Conservation (phyloP, 2,113 vertebrate genomes). For the Hippocampus barbouri region DNA sequence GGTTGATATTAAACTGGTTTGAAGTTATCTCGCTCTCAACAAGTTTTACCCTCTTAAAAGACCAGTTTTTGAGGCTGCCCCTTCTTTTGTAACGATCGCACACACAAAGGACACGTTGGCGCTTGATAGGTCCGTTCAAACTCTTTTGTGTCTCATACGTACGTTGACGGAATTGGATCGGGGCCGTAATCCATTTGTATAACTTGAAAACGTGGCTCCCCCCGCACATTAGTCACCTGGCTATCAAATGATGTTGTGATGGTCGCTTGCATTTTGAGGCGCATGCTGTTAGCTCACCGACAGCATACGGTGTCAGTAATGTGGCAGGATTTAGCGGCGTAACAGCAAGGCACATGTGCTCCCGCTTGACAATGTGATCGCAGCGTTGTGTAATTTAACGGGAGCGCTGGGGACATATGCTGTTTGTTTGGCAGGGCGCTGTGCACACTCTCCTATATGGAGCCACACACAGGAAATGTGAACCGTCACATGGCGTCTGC, state of each 20-base stretch:
- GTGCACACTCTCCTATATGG: conserved; percentile 11
- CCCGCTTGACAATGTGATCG: conserved; percentile 22
- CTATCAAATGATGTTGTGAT: conserved; percentile 7
- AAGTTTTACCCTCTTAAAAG: too few relatives aligned
- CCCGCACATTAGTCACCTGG: conserved; percentile 1
- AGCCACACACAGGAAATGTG: conserved; percentile 29
- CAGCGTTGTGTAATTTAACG: conserved; percentile 52
- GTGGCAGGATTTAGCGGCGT: neutral
- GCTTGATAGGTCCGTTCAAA: neutral
- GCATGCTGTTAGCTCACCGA: conserved; percentile 5
- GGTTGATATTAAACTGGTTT: neutral
- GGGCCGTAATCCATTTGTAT: conserved; percentile 6
- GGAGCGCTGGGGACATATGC: conserved; percentile 42
- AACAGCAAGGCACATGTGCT: conserved; percentile 23
- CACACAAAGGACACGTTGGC: too few relatives aligned
- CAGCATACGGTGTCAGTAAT: neutral
- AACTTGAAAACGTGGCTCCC: conserved; percentile 2
- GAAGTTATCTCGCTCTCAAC: neutral
- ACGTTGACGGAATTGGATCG: neutral
- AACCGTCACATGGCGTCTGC: conserved; percentile 55
- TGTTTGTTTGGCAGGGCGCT: conserved; percentile 33
- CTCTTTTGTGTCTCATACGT: neutral
- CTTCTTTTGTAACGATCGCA: too few relatives aligned
- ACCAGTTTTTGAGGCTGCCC: too few relatives aligned
- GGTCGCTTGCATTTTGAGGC: conserved; percentile 15